Evolutionary conservation across 2,797 vertebrate genomes (phyloP), one percentile per base, ranked within the genome.

Genomic region (Pseudochaenichthys georgianus): DNA sequence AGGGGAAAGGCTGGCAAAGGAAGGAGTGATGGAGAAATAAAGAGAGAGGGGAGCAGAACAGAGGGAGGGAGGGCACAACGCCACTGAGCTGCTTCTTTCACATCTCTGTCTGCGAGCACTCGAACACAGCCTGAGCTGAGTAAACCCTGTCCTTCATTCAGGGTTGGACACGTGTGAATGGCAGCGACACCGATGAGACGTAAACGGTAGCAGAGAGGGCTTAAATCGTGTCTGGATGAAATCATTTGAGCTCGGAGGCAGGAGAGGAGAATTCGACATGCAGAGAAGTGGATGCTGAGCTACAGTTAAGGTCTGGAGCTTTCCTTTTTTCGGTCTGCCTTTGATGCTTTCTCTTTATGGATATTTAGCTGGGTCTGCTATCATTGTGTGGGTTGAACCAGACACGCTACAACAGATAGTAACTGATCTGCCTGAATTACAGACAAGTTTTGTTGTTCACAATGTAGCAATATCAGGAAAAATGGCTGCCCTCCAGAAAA

Each of bases 261-360:
- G 83, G 76, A 34, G 65, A 73, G 71, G 78, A 78, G 70, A 55
- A 51, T 51, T 64, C 21, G n/a, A 66, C 75, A 50, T 3, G 71
- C 73, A 74, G 78, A 61, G 70, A 68, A 67, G 81, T 73, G 82
- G 86, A 82, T 75, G 70, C 73, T 80, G 76, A 57, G 72, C 84
- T 75, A 11, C 81, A 66, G 19, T 74, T 69, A 72, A 91, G 91
- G 91, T 89, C 48, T 75, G 88, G 72, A 74, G n/a, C 48, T 60
- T 61, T 79, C 45, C 34, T 63, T 19, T 68, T 15, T 68, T 19
- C 67, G 17, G 68, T 75, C 60, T 46, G 13, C 68, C 31, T 64
- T 38, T 38, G 7, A 45, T 46, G n/a, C 3, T 19, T 10, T 48
- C 7, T 21, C 41, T 54, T 41, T 8, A 34, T 17, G 13, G 13